Evolutionary conservation across 1,140 invertebrate genomes (phyloP).

Genomic region (Cydia splendana): DNA sequence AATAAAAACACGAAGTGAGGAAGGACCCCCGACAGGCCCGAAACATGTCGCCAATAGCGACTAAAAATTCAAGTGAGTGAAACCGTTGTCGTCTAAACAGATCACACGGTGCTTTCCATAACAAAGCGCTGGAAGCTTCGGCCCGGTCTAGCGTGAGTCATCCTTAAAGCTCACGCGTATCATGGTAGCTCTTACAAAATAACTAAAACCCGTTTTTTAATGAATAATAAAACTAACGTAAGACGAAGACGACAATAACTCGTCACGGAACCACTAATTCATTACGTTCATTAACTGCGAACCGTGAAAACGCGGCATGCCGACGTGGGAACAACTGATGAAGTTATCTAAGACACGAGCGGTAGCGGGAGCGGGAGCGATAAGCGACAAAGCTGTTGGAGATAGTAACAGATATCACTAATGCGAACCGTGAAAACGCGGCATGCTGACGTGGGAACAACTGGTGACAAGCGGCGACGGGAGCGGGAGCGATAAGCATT

Average conservation of each 20-base stretch:
- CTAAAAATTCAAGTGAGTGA: too few relatives aligned
- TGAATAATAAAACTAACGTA: not conserved
- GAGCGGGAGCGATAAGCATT: too few relatives aligned
- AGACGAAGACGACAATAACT: not conserved
- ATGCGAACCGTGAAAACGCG: too few relatives aligned
- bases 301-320: constrained; percentile 53
- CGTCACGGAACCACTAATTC: constrained; percentile 33
- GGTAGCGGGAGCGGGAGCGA: constrained; percentile 38
- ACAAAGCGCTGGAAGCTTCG: too few relatives aligned
- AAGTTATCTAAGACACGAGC: constrained; percentile 34
- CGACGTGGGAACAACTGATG: constrained; percentile 47
- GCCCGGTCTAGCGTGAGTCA: too few relatives aligned
- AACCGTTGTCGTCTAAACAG: too few relatives aligned
- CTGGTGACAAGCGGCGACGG: too few relatives aligned
- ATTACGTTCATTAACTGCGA: constrained; percentile 42
- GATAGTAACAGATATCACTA: not conserved
- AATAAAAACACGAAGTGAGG: too few relatives aligned
- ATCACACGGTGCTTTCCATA: too few relatives aligned
- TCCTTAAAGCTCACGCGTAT: not conserved
- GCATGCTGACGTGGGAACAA: too few relatives aligned
- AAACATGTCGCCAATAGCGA: too few relatives aligned
- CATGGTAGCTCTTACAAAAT: constrained; percentile 9
- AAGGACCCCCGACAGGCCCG: too few relatives aligned
- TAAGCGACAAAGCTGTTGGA: not conserved
- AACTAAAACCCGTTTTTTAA: not conserved